Evolutionary conservation across 2,113 vertebrate species (phyloP).

Genomic region (Cynocephalus volans): DNA sequence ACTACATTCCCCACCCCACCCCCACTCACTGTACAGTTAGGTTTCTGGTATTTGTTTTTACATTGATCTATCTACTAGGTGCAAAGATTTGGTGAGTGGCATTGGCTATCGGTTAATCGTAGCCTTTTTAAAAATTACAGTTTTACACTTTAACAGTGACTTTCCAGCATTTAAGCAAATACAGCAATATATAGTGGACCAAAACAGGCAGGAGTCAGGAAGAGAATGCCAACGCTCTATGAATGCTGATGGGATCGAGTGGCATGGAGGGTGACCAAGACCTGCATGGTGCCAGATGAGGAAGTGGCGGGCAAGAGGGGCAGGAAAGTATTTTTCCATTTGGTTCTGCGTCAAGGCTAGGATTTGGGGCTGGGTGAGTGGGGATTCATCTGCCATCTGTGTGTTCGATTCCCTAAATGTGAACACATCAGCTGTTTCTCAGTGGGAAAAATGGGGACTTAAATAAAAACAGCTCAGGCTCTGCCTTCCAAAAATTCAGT

Average conservation of each 20-base stretch:
- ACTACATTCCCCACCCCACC: conserved; percentile 77
- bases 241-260: not conserved
- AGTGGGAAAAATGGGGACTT: not conserved
- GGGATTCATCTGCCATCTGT: not conserved
- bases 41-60: conserved; percentile 84
- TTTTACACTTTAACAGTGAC: conserved; percentile 88
- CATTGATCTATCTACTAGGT: conserved; percentile 90
- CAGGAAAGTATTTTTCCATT: conserved; percentile 10
- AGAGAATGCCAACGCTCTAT: not conserved
- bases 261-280: conserved; percentile 5
- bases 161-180: conserved; percentile 87
- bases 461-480: conserved; percentile 17
- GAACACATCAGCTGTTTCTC: conserved; percentile 32
- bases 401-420: not conserved
- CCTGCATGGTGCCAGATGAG: conserved; percentile 61
- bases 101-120: conserved; percentile 84
- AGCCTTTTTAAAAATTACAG: conserved; percentile 87
- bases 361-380: not conserved
- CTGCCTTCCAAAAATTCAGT: not conserved
- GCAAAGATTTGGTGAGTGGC: conserved; percentile 90
- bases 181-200: conserved; percentile 85
- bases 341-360: conserved; percentile 25
- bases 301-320: not conserved
- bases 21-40: conserved; percentile 82
- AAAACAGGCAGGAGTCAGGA: conserved; percentile 81